Base-by-base conservation (phyloP, 2,113 vertebrate genomes). In the Manacus vitellinus region DNA sequence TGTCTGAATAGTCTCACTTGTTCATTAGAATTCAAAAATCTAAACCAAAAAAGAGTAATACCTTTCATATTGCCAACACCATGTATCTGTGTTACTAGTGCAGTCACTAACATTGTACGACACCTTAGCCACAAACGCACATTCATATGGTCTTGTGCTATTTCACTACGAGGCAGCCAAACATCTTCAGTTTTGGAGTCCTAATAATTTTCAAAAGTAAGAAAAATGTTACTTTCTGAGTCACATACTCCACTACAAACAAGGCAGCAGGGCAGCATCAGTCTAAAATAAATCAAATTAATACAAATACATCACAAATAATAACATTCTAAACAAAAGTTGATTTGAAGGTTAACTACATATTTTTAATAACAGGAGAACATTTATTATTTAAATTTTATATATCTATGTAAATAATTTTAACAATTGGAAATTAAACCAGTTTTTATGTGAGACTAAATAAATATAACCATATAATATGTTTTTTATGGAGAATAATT, bases 101-200 rank as follows among this genome's bases (percentile, higher is more conserved):
- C 98, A 44, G 78, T 96, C 76, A 98, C 93, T 49, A 99, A 58
- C 9, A 71, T 95, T 52, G 98, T 65, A 35, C 98, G 98, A 93
- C 99, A 99, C 66, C 81, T 98, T 79, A 99, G 92, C 99, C 99
- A 99, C 62, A 99, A 87, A 39, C 67, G 95, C 18, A 95, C 63
- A 44, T 97, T 98, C 85, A 98, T 52, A 49, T 97, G 98, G 71
- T 98, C 98, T 82, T 93, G 94, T n/a, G 98, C 98, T 91, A 98
- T 97, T 58, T 96, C 19, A 81, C 86, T 85, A 62, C 72, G 24
- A 94, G 97, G 79, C 95, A 95, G 56, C 41, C 4, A 92, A 47
- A 55, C 74, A 35, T 85, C 95, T 27, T 94, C 96, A 66, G 14
- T 6, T 10, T 3, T 55, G 86, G 89, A 67, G 41, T 85, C 93